Base-by-base conservation (phyloP, 1,140 invertebrate genomes). In the Cataglyphis hispanica region DNA sequence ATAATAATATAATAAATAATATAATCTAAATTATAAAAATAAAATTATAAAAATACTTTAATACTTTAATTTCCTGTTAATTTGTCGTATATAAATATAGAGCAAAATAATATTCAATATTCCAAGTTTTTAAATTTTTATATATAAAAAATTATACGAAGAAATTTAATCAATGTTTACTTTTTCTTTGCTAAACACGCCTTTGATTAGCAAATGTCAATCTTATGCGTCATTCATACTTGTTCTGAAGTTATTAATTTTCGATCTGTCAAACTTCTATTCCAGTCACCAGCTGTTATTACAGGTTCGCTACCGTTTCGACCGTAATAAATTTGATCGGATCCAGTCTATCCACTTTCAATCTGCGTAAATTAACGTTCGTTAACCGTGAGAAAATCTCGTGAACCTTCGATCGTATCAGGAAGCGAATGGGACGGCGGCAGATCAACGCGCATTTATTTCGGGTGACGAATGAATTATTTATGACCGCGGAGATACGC, bases 311-410 rank as follows among this genome's bases (percentile, higher is more conserved):
- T 80, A 78, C 31, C 61, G 60, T 67, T 67, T 67, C 61, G 61
- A 67, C 4, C 60, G 61, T 78, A 53, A 67, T 69, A 67, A 37
- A 80, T 67, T 69, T 10, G 63, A 80, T 67, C 40, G 76, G 22
- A 53, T 80, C 43, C 43, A 46, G 31, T 78, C 61, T 67, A 78
- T 50, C 43, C 27, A n/a, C n/a, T 66, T 22, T 37, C 31, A 25
- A 80, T 80, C 43, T 56, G 76, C 34, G 37, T 34, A 78, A 67
- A 67, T 78, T 67, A 78, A 67, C 75, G 40, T 78, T 53, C 63
- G 63, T 69, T 69, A 80, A 80, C 7, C n/a, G 31, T 69, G 76
- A 56, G 76, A 67, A 53, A 34, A 34, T 80, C 63, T 50, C n/a
- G 61, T 40, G 40, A 69, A 31, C n/a, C n/a, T 2, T 2, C 31